These are phyloP conservation scores for Gymnarchus niloticus DNA, from an alignment of 2,113 vertebrate genomes.

Conservation along the genomic window DNA sequence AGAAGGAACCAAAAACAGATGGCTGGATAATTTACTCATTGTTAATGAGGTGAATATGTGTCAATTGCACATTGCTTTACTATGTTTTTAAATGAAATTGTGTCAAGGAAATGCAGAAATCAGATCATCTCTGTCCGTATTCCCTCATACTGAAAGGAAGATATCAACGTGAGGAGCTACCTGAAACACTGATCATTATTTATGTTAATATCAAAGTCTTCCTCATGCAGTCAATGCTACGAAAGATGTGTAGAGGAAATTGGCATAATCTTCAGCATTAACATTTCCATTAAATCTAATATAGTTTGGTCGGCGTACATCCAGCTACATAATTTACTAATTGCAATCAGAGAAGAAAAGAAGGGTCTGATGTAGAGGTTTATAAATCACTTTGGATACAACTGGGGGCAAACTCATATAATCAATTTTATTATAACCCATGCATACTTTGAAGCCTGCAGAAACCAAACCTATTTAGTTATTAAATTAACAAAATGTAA, in stretches of 20 bases:
- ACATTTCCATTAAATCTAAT: constrained; percentile 67
- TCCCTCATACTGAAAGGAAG: neutral
- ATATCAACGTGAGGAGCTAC: neutral
- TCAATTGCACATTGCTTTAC: neutral
- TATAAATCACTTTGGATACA: constrained; percentile 20
- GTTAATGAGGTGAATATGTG: too few relatives aligned
- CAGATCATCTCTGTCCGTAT: neutral
- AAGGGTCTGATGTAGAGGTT: constrained; percentile 35
- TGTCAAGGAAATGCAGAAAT: neutral
- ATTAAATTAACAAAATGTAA: neutral
- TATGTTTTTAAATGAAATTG: neutral
- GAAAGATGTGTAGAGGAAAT: constrained; percentile 36
- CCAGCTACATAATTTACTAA: constrained; percentile 65
- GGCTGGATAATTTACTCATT: too few relatives aligned
- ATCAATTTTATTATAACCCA: neutral
- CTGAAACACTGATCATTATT: constrained; percentile 48
- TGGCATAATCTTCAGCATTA: constrained; percentile 45
- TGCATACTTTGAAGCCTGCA: neutral
- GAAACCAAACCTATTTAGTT: neutral
- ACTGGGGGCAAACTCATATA: neutral
- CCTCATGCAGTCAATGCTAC: constrained; percentile 56
- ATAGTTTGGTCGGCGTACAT: constrained; percentile 56
- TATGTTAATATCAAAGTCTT: constrained; percentile 54
- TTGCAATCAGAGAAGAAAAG: constrained; percentile 59
- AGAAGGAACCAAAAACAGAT: too few relatives aligned